Percentiles rank a stretch among this genome's conserved stretches.
Conservation (phyloP, 2,888 invertebrate species). For the Drosophila atripex region DNA sequence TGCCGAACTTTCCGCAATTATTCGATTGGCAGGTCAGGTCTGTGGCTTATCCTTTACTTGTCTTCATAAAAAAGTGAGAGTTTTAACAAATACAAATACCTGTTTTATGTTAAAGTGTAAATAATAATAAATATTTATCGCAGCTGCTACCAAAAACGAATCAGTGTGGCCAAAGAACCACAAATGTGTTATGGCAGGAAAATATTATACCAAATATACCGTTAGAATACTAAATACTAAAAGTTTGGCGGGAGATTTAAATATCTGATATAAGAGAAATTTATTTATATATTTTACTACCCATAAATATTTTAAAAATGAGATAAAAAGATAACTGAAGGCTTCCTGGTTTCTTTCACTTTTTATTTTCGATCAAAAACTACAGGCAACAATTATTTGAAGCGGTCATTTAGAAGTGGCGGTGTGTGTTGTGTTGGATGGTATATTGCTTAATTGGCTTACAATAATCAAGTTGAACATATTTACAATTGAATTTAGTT, state of each 20-base stretch:
- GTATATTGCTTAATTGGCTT: conserved; percentile 62
- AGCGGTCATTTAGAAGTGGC: conserved; percentile 52
- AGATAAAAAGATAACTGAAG: neutral
- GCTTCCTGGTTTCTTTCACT: conserved; percentile 9
- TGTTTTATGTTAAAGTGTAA: conserved; percentile 8
- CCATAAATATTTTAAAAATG: neutral
- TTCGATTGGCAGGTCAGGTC: neutral
- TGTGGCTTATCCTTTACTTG: neutral
- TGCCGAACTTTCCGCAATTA: neutral
- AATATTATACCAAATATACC: neutral
- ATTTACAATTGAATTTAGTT: conserved; percentile 63
- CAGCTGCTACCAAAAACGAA: conserved; percentile 3
- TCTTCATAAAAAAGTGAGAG: conserved; percentile 16
- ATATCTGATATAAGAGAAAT: neutral
- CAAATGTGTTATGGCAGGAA: neutral
- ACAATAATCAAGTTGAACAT: conserved; percentile 60
- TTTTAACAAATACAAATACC: neutral
- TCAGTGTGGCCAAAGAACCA: neutral
- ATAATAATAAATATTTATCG: neutral
- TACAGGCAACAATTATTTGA: conserved; percentile 45
- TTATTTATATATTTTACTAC: neutral
- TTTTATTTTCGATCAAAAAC: conserved; percentile 36
- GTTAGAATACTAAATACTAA: neutral
- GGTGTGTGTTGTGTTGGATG: conserved; percentile 12
- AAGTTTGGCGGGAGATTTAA: neutral